These are phyloP conservation scores for Oxycera nigricornis DNA, from an alignment of 2,888 invertebrate species.

Conservation along the genomic window DNA sequence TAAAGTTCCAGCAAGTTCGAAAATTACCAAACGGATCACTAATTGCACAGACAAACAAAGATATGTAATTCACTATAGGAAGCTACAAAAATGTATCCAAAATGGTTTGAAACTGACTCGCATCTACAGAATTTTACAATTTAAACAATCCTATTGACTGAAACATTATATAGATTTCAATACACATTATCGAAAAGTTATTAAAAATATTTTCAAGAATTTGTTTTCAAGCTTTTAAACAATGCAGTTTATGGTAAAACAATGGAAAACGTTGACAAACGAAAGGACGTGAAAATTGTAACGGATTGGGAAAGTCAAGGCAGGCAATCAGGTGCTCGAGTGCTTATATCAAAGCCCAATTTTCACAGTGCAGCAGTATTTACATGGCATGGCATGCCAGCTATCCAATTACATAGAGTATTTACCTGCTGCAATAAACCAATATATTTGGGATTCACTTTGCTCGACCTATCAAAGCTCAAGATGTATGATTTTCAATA, in stretches of 20 bases:
- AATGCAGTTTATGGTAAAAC: too few species aligned
- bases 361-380: conserved; percentile 57
- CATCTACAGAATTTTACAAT: conserved; percentile 53
- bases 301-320: conserved; percentile 36
- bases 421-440: conserved; percentile 56
- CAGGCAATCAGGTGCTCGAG: conserved; percentile 48
- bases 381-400: conserved; percentile 53
- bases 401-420: conserved; percentile 53
- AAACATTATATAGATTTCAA: conserved; percentile 49
- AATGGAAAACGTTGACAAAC: too few species aligned
- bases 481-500: too few species aligned
- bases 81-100: conserved; percentile 51
- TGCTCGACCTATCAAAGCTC: conserved; percentile 58
- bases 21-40: conserved; percentile 49
- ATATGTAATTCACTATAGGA: conserved; percentile 55
- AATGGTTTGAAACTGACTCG: not conserved
- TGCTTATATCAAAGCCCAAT: conserved; percentile 52
- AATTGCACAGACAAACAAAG: conserved; percentile 49
- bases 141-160: conserved; percentile 54
- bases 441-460: conserved; percentile 56
- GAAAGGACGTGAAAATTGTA: conserved; percentile 49
- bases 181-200: too few species aligned
- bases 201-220: conserved; percentile 42
- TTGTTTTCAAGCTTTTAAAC: conserved; percentile 49
- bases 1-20: conserved; percentile 43